phyloP scores from a whole-genome alignment of 2,888 invertebrate genomes.

The Philonicus albiceps region DNA sequence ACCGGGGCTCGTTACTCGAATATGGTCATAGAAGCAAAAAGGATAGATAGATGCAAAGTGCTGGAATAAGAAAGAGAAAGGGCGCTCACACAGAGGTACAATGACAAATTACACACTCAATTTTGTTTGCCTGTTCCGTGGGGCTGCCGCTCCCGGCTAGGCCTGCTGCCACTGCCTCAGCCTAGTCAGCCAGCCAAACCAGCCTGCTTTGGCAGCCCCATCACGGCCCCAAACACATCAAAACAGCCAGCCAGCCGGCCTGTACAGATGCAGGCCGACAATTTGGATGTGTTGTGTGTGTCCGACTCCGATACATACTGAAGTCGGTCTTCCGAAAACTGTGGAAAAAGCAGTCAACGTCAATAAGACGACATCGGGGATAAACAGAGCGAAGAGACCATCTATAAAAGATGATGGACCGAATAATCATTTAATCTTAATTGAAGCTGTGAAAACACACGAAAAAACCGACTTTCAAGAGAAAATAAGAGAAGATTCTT shows the following conservation, averaged over 20 bases:
- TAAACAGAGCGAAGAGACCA: slow-evolving; percentile 23
- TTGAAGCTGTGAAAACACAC: neutral
- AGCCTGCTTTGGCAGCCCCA: neutral
- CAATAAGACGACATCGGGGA: slow-evolving; percentile 33
- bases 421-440: slow-evolving; percentile 10
- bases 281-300: neutral
- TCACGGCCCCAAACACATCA: neutral
- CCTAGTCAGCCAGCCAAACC: neutral
- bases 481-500: neutral
- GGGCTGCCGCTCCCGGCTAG: neutral
- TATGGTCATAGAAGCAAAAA: neutral
- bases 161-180: neutral
- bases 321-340: neutral
- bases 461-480: neutral
- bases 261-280: neutral
- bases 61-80: neutral
- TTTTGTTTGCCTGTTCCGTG: neutral
- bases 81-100: neutral
- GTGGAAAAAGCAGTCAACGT: slow-evolving; percentile 30
- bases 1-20: neutral
- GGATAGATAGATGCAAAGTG: neutral
- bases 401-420: slow-evolving; percentile 17
- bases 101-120: slow-evolving; percentile 22
- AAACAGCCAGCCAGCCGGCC: neutral
- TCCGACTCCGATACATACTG: neutral